phyloP scores from a whole-genome alignment of 2,888 invertebrate species.

The Thymelicus acteon region DNA sequence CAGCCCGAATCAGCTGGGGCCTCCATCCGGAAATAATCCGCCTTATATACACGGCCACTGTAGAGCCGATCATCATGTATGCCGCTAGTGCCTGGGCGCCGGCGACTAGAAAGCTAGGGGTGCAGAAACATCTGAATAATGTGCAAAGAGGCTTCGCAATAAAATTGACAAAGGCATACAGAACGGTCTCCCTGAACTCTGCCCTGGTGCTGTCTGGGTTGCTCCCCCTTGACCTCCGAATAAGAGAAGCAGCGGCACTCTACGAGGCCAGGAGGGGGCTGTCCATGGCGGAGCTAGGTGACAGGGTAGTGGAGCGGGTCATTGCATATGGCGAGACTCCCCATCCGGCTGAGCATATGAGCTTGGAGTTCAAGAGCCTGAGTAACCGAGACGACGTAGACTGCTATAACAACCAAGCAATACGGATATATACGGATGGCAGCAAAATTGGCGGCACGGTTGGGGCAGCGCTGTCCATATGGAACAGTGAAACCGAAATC shows the following conservation, averaged over 20 bases:
- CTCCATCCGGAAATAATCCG: not conserved
- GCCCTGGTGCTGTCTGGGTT: not conserved
- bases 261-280: not conserved
- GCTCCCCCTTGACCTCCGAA: not conserved
- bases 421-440: too few relatives aligned
- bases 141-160: conserved; percentile 6
- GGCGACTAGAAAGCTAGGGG: not conserved
- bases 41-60: not conserved
- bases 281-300: not conserved
- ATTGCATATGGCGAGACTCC: not conserved
- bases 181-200: conserved; percentile 4
- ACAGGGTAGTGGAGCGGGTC: not conserved
- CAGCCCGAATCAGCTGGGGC: conserved; percentile 1
- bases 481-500: too few relatives aligned
- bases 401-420: too few relatives aligned
- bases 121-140: not conserved
- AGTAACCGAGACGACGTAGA: not conserved
- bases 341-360: not conserved
- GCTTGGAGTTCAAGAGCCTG: not conserved
- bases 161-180: not conserved
- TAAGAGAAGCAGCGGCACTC: not conserved
- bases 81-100: conserved; percentile 9
- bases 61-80: conserved; percentile 2
- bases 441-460: too few relatives aligned
- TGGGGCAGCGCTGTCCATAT: too few relatives aligned